Evolutionary conservation across 2,113 vertebrate genomes (phyloP), one percentile per base, ranked within the genome.

Genomic region (Aegypius monachus): DNA sequence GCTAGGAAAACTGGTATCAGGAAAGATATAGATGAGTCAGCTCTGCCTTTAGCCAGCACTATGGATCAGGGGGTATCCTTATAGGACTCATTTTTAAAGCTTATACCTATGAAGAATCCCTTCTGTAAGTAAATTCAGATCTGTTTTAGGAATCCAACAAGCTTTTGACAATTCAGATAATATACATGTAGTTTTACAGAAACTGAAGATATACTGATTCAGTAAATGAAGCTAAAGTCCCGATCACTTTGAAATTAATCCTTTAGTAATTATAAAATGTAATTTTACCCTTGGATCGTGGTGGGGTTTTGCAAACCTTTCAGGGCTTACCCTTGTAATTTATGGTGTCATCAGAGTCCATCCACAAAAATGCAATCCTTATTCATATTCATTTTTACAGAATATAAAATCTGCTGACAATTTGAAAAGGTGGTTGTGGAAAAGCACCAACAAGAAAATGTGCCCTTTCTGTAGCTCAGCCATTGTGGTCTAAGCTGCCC

Each of bases 401-500:
- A 36, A 34, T 40, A 32, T 21, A 71, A 56, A 52, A 67, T 67
- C 53, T 66, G 18, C 31, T 43, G 58, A 20, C n/a, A 38, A 34
- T 53, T 66, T 72, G 56, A 66, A 59, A 70, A 66, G 31, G 38
- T 7, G 34, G 43, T 26, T 67, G 22, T 58, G 31, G 36, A 71
- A 72, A 90, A 87, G 3, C 17, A 81, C 18, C 40, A 62, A 38
- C 15, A 56, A 5, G 32, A 58, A 48, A 62, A 78, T 1, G 7
- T 53, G 6, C 12, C 12, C 43, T 58, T 67, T 13, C 16, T 32
- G 56, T 53, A 53, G 26, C 22, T 88, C 32, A 77, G 25, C 7
- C 29, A 13, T 16, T 0, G 1, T 36, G 25, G 7, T 38, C 19
- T 17, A 19, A 31, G n/a, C 22, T 65, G 45, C 16, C 31, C 43